phyloP scores from a whole-genome alignment of 2,113 vertebrate genomes.

The Stegostoma tigrinum region DNA sequence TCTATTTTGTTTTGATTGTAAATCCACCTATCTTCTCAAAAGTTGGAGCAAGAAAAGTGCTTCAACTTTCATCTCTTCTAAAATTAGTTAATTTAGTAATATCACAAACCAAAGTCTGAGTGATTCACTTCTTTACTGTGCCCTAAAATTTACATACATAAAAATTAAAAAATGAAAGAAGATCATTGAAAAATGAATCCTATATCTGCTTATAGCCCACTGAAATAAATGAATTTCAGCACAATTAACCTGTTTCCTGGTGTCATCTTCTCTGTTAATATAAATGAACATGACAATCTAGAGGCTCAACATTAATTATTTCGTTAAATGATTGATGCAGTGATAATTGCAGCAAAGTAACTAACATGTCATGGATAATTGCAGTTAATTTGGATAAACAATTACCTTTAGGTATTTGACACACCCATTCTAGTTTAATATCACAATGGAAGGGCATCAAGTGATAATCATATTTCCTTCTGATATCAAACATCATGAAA shows the following conservation, averaged over 20 bases:
- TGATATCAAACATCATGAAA: slow-evolving; percentile 42
- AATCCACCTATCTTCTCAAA: neutral
- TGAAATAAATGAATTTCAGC: slow-evolving; percentile 38
- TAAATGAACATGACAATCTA: neutral
- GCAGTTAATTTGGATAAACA: neutral
- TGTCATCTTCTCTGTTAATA: neutral
- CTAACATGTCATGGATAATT: neutral
- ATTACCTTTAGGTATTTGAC: slow-evolving; percentile 85
- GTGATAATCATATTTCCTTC: slow-evolving; percentile 50
- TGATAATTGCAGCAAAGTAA: neutral
- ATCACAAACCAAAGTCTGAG: neutral
- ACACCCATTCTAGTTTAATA: slow-evolving; percentile 80
- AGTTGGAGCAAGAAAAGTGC: neutral
- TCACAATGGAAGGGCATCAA: slow-evolving; percentile 81
- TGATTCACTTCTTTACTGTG: neutral
- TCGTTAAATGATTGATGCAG: neutral
- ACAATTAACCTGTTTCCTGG: neutral
- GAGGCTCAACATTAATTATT: no score
- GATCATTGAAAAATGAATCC: neutral
- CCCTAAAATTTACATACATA: neutral
- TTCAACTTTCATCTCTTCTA: neutral
- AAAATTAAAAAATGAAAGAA: neutral
- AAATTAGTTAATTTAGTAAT: neutral
- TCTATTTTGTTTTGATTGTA: neutral
- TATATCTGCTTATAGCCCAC: neutral